Conservation (phyloP, 2,888 invertebrate species). For the Megastigmus dorsalis region DNA sequence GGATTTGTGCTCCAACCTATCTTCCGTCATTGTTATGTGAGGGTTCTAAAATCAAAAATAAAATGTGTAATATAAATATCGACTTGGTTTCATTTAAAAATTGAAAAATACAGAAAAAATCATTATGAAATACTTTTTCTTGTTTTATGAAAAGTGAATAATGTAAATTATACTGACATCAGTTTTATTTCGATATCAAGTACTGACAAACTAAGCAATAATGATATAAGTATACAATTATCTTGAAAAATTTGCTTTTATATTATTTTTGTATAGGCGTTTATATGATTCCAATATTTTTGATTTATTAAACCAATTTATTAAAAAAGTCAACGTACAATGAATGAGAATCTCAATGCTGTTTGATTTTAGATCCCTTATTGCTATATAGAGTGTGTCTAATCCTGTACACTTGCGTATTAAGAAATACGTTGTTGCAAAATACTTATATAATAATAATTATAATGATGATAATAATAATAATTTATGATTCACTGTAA, state of each 20-base stretch:
- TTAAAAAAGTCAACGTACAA: not conserved
- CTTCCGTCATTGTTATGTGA: slow-evolving; percentile 62
- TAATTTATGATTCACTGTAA: slow-evolving; percentile 53
- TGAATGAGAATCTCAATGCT: no score
- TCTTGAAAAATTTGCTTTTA: slow-evolving; percentile 1
- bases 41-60: slow-evolving; percentile 62
- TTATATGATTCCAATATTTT: no score
- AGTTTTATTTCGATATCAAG: not conserved
- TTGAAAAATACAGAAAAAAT: no score
- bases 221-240: not conserved
- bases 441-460: slow-evolving; percentile 47
- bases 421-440: slow-evolving; percentile 44
- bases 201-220: not conserved
- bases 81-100: no score
- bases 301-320: not conserved
- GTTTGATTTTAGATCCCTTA: slow-evolving; percentile 55
- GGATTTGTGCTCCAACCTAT: slow-evolving; percentile 59
- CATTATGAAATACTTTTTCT: no score
- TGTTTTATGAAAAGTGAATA: no score
- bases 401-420: slow-evolving; percentile 47
- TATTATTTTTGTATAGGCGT: slow-evolving; percentile 17
- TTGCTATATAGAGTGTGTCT: slow-evolving; percentile 50
- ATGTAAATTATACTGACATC: not conserved
- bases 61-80: slow-evolving; percentile 55
- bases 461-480: slow-evolving; percentile 31